phyloP scores from a whole-genome alignment of 2,888 invertebrate species.

The Hyposoter dolosus region DNA sequence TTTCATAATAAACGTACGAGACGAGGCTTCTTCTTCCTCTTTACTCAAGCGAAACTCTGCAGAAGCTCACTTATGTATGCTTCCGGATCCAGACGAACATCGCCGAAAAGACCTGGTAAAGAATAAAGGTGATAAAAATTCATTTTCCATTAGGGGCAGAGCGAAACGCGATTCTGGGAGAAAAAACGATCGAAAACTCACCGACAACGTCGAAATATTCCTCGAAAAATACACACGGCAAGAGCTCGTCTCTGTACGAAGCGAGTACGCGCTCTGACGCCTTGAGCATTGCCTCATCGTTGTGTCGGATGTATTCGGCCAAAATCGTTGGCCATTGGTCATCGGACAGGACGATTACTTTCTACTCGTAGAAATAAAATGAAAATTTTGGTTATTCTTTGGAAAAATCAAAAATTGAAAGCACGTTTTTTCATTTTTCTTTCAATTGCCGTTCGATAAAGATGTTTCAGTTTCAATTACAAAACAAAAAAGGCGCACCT shows the following conservation, averaged over 20 bases:
- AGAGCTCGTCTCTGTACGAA: slow-evolving; percentile 94
- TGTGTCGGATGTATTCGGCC: slow-evolving; percentile 97
- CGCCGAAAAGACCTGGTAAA: slow-evolving; percentile 88
- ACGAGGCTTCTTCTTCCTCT: slow-evolving; percentile 39
- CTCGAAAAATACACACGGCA: slow-evolving; percentile 95
- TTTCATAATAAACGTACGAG: slow-evolving; percentile 39
- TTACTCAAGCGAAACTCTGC: slow-evolving; percentile 82
- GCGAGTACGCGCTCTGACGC: slow-evolving; percentile 93
- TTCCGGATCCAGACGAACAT: slow-evolving; percentile 88
- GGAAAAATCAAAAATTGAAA: neutral
- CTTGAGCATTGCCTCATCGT: slow-evolving; percentile 96
- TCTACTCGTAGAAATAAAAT: slow-evolving; percentile 85
- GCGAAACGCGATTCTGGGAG: neutral
- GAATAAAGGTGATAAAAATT: slow-evolving; percentile 30
- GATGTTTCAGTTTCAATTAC: neutral
- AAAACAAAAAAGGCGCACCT: slow-evolving; percentile 86
- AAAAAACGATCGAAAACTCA: slow-evolving; percentile 79
- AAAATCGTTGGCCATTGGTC: slow-evolving; percentile 96
- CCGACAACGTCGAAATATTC: slow-evolving; percentile 98
- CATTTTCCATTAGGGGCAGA: neutral
- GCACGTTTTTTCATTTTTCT: neutral
- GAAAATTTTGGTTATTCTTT: slow-evolving; percentile 24
- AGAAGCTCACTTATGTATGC: slow-evolving; percentile 87
- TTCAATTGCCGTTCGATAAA: neutral
- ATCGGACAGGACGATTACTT: slow-evolving; percentile 89